These are phyloP conservation scores for Hyles vespertilio DNA, from an alignment of 1,140 invertebrate species.

Conservation along the genomic window DNA sequence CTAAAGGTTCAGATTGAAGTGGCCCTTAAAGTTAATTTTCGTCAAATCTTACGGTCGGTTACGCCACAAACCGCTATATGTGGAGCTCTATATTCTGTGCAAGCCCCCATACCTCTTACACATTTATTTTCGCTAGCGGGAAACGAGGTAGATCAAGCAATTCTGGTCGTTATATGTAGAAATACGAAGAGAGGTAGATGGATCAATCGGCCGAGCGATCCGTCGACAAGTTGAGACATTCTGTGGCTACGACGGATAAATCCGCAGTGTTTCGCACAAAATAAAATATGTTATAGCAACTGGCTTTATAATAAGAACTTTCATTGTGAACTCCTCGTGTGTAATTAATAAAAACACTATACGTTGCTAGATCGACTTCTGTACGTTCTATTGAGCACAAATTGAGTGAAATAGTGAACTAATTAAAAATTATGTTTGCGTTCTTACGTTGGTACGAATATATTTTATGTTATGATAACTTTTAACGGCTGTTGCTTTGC, in stretches of 20 bases:
- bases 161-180: slow-evolving; percentile 32
- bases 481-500: too few relatives aligned
- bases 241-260: slow-evolving; percentile 38
- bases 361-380: too few relatives aligned
- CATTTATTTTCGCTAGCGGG: slow-evolving; percentile 4
- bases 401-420: too few relatives aligned
- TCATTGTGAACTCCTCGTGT: slow-evolving; percentile 25
- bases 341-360: slow-evolving; percentile 11
- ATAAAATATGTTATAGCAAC: slow-evolving; percentile 55
- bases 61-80: slow-evolving; percentile 16
- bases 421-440: too few relatives aligned
- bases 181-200: slow-evolving; percentile 22
- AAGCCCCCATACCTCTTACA: background rate
- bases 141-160: slow-evolving; percentile 31
- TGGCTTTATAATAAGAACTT: slow-evolving; percentile 43
- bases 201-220: slow-evolving; percentile 26
- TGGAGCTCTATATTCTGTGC: slow-evolving; percentile 10
- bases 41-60: slow-evolving; percentile 56
- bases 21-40: slow-evolving; percentile 65
- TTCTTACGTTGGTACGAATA: too few relatives aligned
- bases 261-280: slow-evolving; percentile 48
- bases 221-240: slow-evolving; percentile 36
- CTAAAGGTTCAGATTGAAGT: slow-evolving; percentile 60
- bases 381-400: too few relatives aligned
- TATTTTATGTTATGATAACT: too few relatives aligned